Percentiles rank a stretch among this genome's conserved stretches.
Conservation (phyloP, 2,888 invertebrate species). For the Diaphora mendica region DNA sequence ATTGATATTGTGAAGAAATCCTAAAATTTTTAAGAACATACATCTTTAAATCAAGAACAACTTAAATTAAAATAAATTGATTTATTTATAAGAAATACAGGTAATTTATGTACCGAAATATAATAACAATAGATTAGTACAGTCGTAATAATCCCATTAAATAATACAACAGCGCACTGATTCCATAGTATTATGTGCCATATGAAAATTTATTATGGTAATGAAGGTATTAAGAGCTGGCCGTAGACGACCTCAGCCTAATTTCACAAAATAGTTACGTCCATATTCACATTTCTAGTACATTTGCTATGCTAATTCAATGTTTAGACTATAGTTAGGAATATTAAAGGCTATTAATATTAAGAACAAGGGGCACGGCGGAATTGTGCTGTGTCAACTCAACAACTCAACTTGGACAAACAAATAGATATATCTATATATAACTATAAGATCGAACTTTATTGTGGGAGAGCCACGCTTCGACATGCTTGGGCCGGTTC, state of each 20-base stretch:
- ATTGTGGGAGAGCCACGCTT: too few species aligned
- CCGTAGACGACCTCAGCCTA: slow-evolving; percentile 48
- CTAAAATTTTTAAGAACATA: too few species aligned
- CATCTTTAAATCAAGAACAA: too few species aligned
- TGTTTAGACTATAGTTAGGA: slow-evolving; percentile 22
- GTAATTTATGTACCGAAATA: slow-evolving; percentile 1
- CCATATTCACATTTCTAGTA: slow-evolving; percentile 34
- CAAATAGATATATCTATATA: not conserved
- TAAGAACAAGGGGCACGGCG: not conserved
- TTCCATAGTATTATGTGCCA: slow-evolving; percentile 35
- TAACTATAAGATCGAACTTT: too few species aligned
- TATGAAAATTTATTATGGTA: slow-evolving; percentile 33
- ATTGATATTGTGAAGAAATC: too few species aligned
- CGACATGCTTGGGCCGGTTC: too few species aligned
- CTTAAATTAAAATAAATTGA: too few species aligned
- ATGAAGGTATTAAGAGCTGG: slow-evolving; percentile 21
- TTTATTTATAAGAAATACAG: not conserved
- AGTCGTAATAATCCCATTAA: slow-evolving; percentile 22
- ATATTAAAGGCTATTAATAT: slow-evolving; percentile 20
- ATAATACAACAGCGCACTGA: slow-evolving; percentile 31
- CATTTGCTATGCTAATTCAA: slow-evolving; percentile 42
- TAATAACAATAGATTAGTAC: slow-evolving; percentile 17
- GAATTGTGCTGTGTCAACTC: not conserved
- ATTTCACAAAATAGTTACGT: slow-evolving; percentile 37
- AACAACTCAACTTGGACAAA: not conserved